Conservation (phyloP, 2,113 vertebrate species). For the Nothoprocta perdicaria region DNA sequence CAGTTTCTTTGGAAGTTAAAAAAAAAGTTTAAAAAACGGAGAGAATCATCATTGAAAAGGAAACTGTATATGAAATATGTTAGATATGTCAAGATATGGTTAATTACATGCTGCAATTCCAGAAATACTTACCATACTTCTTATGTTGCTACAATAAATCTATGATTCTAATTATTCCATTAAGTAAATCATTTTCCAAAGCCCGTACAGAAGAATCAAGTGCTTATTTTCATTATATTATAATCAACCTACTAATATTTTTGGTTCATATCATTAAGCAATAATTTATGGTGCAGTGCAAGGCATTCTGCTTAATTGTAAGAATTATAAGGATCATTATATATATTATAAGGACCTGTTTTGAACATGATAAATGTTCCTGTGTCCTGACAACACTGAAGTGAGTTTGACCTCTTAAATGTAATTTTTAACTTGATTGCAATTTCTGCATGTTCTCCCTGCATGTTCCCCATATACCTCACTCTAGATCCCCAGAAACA, state of each 20-base stretch:
- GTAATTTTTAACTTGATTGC: not conserved
- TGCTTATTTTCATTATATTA: not conserved
- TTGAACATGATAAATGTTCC: not conserved
- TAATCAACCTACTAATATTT: slow-evolving; percentile 14
- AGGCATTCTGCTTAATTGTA: not conserved
- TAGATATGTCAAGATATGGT: not conserved
- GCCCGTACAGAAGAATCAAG: not conserved
- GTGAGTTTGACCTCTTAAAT: not conserved
- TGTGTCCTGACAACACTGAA: not conserved
- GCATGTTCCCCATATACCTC: not conserved
- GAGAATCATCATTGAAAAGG: not conserved
- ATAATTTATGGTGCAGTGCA: not conserved
- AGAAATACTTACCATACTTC: not conserved
- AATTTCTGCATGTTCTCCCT: not conserved
- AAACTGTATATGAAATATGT: not conserved
- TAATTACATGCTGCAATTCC: not conserved
- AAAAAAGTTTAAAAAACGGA: not conserved
- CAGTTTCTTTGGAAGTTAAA: not conserved
- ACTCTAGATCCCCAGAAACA: not conserved
- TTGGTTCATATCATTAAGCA: not conserved
- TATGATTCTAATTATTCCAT: not conserved
- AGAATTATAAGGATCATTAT: not conserved
- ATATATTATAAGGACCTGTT: not conserved
- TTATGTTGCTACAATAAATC: not conserved
- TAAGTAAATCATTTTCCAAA: not conserved